Evolutionary conservation across 2,797 vertebrate genomes (phyloP), one percentile per base, ranked within the genome.

Genomic region (Enteromius fasciolatus): DNA sequence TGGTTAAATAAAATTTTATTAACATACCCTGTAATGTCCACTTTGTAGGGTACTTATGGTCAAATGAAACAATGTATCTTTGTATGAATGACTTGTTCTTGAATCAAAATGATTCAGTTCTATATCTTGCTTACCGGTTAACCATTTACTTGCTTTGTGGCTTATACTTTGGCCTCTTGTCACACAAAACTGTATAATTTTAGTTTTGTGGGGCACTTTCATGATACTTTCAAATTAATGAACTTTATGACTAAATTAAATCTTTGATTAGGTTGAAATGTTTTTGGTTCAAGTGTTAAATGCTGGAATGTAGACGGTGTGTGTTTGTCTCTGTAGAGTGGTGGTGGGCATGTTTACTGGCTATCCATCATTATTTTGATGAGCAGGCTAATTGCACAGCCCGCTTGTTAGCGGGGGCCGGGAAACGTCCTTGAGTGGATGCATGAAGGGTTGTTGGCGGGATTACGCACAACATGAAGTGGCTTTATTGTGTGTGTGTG

Each of bases 281-380:
- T 88, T 87, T 92, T 89, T 89, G 89, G 92, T 94, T 91, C 75
- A 87, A 90, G 90, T 86, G 84, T 91, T 90, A 90, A 92, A 88
- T 95, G 91, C 93, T 95, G 93, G 96, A 92, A 95, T 95, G 96
- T 93, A 94, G 93, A 84, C 85, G 90, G n/a, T 48, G n/a, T 91
- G 89, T 86, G 94, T 95, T 94, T 92, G 93, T 96, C 94, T 96
- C 92, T 93, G 90, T 94, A 87, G 90, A 89, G 83, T 92, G 88
- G 83, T 63, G 84, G 88, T 86, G 85, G 87, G 88, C 90, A 87
- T 87, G 93, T 95, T 95, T 94, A 95, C 82, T 59, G 83, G 94
- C 94, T 90, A 94, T 96, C 90, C 89, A 87, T 97, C 94, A 94
- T 95, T 94, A 94, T 91, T 90, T 90, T 94, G 93, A 96, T 95